A percentile compares a stretch with the other conserved stretches of the same genome.
Conservation (phyloP, 1,140 invertebrate genomes). For the Neuroterus valhalla region DNA sequence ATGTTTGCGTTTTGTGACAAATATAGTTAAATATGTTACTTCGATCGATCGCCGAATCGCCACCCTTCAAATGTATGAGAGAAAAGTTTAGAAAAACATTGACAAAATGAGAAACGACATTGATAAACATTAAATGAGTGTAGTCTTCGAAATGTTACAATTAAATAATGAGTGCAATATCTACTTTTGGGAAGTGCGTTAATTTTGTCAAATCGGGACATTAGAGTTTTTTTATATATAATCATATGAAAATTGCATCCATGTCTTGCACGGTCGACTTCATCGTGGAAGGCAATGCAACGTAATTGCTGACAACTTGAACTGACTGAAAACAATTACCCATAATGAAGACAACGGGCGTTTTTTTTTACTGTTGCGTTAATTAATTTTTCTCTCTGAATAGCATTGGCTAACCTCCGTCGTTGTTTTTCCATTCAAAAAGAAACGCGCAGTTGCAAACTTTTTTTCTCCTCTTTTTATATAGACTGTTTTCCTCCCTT, state of each 20-base stretch:
- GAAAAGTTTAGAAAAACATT: no score
- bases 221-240: neutral
- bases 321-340: conserved; percentile 21
- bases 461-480: neutral
- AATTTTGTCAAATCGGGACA: no score
- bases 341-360: conserved; percentile 12
- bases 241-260: neutral
- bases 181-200: no score
- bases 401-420: conserved; percentile 11
- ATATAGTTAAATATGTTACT: no score
- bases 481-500: neutral
- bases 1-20: no score
- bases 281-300: neutral
- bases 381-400: conserved; percentile 20
- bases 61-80: no score
- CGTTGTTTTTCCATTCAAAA: conserved; percentile 17
- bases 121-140: no score
- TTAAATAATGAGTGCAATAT: no score
- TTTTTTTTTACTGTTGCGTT: conserved; percentile 10
- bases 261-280: neutral
- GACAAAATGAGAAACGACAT: no score
- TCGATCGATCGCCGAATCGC: no score
- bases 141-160: no score
- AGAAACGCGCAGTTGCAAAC: neutral
- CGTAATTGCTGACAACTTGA: conserved; percentile 15